phyloP scores from a whole-genome alignment of 2,797 vertebrate species.

The Lophotriccus pileatus region DNA sequence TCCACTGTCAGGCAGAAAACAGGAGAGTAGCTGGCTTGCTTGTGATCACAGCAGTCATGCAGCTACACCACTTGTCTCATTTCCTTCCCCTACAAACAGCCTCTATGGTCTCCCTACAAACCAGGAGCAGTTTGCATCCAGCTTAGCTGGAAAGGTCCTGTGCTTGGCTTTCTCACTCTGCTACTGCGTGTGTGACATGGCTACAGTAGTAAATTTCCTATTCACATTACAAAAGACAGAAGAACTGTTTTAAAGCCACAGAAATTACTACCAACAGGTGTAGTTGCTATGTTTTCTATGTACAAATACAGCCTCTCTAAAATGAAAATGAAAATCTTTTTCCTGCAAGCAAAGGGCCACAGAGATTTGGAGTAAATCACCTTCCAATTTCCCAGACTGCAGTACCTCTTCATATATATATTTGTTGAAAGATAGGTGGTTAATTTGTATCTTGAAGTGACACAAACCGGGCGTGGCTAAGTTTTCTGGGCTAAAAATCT shows the following conservation, averaged over 20 bases:
- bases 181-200: fast-evolving
- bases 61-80: background rate
- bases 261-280: background rate
- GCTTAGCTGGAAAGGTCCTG: background rate
- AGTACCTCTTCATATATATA: background rate
- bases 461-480: background rate
- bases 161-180: fast-evolving
- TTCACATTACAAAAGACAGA: background rate
- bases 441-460: background rate
- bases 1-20: background rate
- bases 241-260: background rate
- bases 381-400: background rate
- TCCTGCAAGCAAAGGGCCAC: background rate
- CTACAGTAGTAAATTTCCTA: background rate
- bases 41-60: background rate
- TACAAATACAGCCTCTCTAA: background rate
- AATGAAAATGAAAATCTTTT: background rate
- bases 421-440: background rate
- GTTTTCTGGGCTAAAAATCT: background rate
- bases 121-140: background rate
- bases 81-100: background rate
- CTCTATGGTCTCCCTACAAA: background rate
- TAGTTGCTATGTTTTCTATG: background rate
- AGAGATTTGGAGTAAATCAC: background rate
- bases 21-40: background rate